These are phyloP conservation scores for Bos indicus DNA, from an alignment of 2,113 vertebrate species.

Conservation along the genomic window DNA sequence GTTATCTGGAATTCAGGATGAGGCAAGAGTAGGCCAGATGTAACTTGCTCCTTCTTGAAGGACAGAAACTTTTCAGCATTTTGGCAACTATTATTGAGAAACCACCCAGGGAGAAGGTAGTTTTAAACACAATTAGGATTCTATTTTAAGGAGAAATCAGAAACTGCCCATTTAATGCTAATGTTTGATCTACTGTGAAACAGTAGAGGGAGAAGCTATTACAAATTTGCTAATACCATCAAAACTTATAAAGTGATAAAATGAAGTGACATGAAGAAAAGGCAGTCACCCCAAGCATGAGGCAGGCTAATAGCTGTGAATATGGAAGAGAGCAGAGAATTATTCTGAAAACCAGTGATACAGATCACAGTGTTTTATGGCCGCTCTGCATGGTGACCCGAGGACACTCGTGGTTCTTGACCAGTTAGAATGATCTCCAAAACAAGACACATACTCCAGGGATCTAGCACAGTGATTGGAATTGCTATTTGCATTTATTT, in stretches of 20 bases:
- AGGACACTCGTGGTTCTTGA: neutral
- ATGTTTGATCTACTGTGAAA: constrained; percentile 67
- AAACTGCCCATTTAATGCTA: constrained; percentile 60
- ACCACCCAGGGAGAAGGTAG: constrained; percentile 36
- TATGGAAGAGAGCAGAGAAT: neutral
- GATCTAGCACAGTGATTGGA: neutral
- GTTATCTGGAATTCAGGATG: neutral
- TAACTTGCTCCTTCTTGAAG: constrained; percentile 7
- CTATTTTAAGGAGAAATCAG: constrained; percentile 60
- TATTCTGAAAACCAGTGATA: neutral
- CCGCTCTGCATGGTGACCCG: neutral
- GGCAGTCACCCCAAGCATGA: constrained; percentile 44
- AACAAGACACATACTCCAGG: neutral
- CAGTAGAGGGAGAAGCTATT: constrained; percentile 55
- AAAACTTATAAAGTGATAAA: constrained; percentile 58
- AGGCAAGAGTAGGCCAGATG: neutral
- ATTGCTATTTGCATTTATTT: neutral
- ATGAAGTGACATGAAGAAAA: constrained; percentile 31
- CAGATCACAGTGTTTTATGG: neutral
- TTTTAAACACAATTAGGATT: constrained; percentile 57
- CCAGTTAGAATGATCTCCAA: neutral
- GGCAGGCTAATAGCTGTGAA: constrained; percentile 40
- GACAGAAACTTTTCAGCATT: constrained; percentile 38
- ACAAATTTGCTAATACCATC: constrained; percentile 64
- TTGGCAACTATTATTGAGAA: constrained; percentile 36